Base-by-base conservation (phyloP, 2,888 invertebrate species). In the Crossocerus cetratus region DNA sequence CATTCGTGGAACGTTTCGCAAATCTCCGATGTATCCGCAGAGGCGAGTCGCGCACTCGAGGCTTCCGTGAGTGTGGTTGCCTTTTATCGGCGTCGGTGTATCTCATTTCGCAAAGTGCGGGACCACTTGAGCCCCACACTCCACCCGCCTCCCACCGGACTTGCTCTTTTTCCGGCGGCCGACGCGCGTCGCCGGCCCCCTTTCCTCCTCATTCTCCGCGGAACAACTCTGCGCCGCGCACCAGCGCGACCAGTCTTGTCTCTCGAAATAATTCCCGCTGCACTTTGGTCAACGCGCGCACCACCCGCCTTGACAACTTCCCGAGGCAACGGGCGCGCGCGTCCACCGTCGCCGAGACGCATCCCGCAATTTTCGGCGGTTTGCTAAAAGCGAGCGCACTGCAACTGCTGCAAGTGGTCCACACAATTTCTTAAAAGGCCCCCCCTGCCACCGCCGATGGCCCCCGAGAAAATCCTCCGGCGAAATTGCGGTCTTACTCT, bases 21-120 rank as follows among this genome's bases (percentile, higher is more conserved):
- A 49, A 16, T 18, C 49, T 49, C 8, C 32, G 32, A 32, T 32
- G 32, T 32, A 32, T 32, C 32, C 32, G 32, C 32, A 32, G 32
- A 32, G 57, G 44, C 11, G n/a, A 53, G 59, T 65, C 69, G 42
- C 56, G 56, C 62, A 72, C 66, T 65, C 42, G 11, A n/a, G 8
- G 32, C 5, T 8, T 32, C 32, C 32, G 71, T 65, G 74, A 76
- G 81, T 68, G 81, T 64, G 81, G 73, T 77, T 57, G 73, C 69
- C 61, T 65, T 77, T 81, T 74, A 77, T 74, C 79, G 71, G 62
- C 74, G 72, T 74, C 66, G 75, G 75, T 79, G 81, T 81, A 81
- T 79, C 78, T 82, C 82, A 81, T 82, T 76, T 81, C 68, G 76
- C 61, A 82, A 81, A 81, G 81, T 81, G 80, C 81, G 62, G 54